Percentiles rank a stretch among this genome's conserved stretches.
Conservation (phyloP, 2,797 vertebrate genomes). For the Uromys caudimaculatus region DNA sequence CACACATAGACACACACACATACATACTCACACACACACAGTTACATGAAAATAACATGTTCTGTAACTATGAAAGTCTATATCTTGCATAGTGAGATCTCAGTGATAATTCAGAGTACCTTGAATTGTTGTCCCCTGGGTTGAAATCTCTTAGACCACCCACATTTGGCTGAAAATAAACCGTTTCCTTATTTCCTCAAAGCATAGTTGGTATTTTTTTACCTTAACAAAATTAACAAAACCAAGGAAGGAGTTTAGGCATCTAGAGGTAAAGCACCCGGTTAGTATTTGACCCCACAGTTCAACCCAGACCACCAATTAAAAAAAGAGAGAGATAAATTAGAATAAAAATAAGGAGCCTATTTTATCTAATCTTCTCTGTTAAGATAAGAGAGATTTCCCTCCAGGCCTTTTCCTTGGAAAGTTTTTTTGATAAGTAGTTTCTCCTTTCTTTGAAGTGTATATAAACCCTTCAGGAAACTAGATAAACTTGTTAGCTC, state of each 20-base stretch:
- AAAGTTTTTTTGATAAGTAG: background rate
- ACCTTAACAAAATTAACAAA: background rate
- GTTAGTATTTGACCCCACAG: background rate
- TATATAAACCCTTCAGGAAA: background rate
- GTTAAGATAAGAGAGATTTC: conserved; percentile 21
- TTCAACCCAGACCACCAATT: background rate
- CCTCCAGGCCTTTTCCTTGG: background rate
- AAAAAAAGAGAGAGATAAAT: background rate
- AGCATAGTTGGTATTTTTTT: background rate
- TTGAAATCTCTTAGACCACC: background rate
- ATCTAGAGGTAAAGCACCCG: too few species aligned
- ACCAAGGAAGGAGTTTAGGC: background rate
- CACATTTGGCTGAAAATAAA: background rate
- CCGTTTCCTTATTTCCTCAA: background rate
- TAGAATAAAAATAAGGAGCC: background rate
- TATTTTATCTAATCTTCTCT: background rate
- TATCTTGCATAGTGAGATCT: background rate
- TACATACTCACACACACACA: too few species aligned
- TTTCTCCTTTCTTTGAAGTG: background rate
- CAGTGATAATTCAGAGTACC: background rate
- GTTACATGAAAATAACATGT: background rate
- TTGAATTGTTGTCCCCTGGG: background rate
- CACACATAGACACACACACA: too few species aligned
- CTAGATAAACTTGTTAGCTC: background rate
- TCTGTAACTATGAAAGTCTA: background rate